Conservation (phyloP, 35 echinoderm and acorn worm genomes). For the Apostichopus californicus region DNA sequence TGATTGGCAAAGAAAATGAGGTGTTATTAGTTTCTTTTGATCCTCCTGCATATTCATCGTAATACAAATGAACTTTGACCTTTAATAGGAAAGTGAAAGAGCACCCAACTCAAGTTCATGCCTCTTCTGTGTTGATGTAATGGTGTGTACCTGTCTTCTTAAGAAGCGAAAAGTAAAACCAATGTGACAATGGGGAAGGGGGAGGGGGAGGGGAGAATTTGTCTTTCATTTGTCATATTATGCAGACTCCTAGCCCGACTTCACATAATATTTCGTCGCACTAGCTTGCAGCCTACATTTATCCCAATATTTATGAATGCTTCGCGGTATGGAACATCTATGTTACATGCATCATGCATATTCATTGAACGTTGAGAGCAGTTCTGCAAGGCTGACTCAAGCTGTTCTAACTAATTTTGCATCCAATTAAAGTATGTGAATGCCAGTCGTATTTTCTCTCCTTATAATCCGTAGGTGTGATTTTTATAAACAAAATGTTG, state of each 20-base stretch:
- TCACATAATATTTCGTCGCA: neutral
- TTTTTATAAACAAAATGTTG: neutral
- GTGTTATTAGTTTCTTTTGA: no score
- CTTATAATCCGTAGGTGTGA: neutral
- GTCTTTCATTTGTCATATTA: no score
- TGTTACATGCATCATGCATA: neutral
- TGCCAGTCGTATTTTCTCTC: neutral
- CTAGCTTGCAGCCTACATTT: neutral
- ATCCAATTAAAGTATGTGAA: neutral
- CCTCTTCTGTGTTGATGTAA: no score
- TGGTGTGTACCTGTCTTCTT: no score
- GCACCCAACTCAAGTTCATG: no score
- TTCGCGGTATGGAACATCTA: neutral
- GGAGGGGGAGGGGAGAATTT: no score
- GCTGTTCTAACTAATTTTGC: neutral
- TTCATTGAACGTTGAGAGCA: neutral
- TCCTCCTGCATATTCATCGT: no score
- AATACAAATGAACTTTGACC: no score
- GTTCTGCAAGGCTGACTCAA: neutral
- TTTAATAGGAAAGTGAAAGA: no score
- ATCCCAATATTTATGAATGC: neutral
- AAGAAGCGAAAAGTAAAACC: no score
- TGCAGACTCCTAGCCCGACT: neutral
- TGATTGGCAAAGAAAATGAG: no score
- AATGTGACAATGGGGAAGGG: no score